Evolutionary conservation across 2,888 invertebrate species (phyloP).

Genomic region (Acrobasis suavella): DNA sequence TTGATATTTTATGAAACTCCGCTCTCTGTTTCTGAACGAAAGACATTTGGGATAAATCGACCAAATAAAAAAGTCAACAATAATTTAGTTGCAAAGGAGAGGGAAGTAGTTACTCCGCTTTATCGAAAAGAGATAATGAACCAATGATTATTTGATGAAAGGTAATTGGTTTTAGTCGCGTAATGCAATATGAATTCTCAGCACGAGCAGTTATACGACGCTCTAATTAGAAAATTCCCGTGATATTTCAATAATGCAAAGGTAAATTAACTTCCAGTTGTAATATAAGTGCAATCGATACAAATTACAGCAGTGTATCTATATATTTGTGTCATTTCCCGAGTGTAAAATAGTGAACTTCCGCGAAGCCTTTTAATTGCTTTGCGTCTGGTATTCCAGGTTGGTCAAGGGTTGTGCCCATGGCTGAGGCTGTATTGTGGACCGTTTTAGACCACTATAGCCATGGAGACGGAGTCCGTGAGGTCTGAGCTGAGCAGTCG

Average conservation of each 20-base stretch:
- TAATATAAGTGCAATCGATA: conserved; percentile 24
- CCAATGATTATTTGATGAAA: conserved; percentile 32
- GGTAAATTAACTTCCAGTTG: conserved; percentile 47
- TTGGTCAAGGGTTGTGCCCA: conserved; percentile 53
- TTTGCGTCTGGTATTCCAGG: conserved; percentile 56
- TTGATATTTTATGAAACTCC: not conserved
- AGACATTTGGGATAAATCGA: conserved; percentile 32
- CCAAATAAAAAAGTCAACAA: conserved; percentile 32
- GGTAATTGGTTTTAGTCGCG: conserved; percentile 34
- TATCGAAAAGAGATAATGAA: conserved; percentile 36
- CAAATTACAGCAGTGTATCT: not conserved
- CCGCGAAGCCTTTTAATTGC: conserved; percentile 70
- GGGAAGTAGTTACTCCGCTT: not conserved
- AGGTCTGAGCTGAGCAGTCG: conserved; percentile 95
- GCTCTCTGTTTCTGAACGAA: conserved; percentile 48
- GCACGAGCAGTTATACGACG: conserved; percentile 62
- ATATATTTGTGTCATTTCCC: conserved; percentile 1
- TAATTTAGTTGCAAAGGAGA: conserved; percentile 31
- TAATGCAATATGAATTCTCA: conserved; percentile 59
- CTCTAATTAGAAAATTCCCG: conserved; percentile 54
- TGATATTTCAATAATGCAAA: conserved; percentile 59
- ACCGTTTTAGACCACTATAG: conserved; percentile 42
- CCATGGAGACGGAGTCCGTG: conserved; percentile 97
- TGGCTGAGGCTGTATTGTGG: conserved; percentile 55
- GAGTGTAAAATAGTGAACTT: conserved; percentile 34